A percentile compares a stretch with the other conserved stretches of the same genome.
These are phyloP conservation scores for Heliocidaris tuberculata DNA, from an alignment of 35 echinoderm and acorn worm species.

Conservation along the genomic window DNA sequence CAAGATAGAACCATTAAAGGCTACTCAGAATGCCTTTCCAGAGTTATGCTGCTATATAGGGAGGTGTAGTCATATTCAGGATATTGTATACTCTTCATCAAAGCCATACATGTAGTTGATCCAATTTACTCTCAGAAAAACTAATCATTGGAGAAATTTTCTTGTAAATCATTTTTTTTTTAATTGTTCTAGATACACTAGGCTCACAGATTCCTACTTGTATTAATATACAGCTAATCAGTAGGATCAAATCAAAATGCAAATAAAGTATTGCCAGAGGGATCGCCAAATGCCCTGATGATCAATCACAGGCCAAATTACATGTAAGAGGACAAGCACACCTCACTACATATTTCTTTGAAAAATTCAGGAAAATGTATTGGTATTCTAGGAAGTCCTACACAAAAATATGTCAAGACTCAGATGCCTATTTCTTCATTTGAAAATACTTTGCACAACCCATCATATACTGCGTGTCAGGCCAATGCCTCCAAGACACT, in stretches of 20 bases:
- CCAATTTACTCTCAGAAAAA: too few species aligned
- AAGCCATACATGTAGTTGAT: not conserved
- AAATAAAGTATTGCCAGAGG: too few species aligned
- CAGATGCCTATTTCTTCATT: not conserved
- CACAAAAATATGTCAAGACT: not conserved
- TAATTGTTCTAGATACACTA: too few species aligned
- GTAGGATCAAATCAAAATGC: too few species aligned
- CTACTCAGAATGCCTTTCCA: not conserved
- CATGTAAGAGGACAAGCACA: too few species aligned
- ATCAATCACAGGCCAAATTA: too few species aligned
- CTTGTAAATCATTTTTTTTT: too few species aligned
- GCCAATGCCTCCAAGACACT: not conserved
- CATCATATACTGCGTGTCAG: not conserved
- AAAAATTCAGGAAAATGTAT: not conserved
- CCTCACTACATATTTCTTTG: not conserved
- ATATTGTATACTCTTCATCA: not conserved
- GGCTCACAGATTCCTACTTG: too few species aligned
- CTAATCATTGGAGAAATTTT: too few species aligned
- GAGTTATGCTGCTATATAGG: not conserved
- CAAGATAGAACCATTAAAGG: not conserved
- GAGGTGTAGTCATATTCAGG: not conserved
- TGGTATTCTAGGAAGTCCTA: not conserved
- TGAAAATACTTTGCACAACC: not conserved
- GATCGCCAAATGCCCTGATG: too few species aligned
- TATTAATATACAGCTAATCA: too few species aligned